Base-by-base conservation (phyloP, 2,113 vertebrate genomes). In the Pterocles burchelli region DNA sequence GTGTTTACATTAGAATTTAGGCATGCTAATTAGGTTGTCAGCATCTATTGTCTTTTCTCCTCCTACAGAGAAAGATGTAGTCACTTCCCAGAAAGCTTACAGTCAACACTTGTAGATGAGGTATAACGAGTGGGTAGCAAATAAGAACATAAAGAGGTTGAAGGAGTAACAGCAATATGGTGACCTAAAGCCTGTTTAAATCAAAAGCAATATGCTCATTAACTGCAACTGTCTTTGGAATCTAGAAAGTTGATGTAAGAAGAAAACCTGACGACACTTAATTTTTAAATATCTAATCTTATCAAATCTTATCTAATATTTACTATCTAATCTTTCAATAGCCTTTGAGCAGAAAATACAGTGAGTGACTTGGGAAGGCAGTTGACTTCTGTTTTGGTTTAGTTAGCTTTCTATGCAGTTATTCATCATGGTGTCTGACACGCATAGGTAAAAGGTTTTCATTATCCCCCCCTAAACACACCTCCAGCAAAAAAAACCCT, bases 131-230 rank as follows among this genome's bases (percentile, higher is more conserved):
- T 45, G 31, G 77, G 48, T 10, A 77, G 55, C 22, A 91, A 88
- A 62, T 34, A 55, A 17, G 54, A 80, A 54, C 51, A 68, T 31
- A 55, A 73, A 74, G 17, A 90, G 14, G 28, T 17, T 90, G 68
- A 84, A 80, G 31, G 10, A 78, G 29, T 17, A 77, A 58, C 41
- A 85, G 46, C 62, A 55, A 10, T 43, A 29, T 25, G 48, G 29
- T 80, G 65, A 67, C 68, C 65, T 68, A 74, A 78, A 87, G 57
- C 7, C 70, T 68, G 41, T 67, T 89, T 61, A 85, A 82, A 78
- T 85, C 29, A 68, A 97, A 96, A 94, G 58, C 77, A 94, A 88
- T 95, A 74, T 87, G 65, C 43, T 78, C 49, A 67, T 96, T 97
- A 97, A 93, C 70, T 45, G 52, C 34, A 59, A 8, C 43, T 72